Conservation (phyloP, 2,113 vertebrate species). For the Vombatus ursinus region DNA sequence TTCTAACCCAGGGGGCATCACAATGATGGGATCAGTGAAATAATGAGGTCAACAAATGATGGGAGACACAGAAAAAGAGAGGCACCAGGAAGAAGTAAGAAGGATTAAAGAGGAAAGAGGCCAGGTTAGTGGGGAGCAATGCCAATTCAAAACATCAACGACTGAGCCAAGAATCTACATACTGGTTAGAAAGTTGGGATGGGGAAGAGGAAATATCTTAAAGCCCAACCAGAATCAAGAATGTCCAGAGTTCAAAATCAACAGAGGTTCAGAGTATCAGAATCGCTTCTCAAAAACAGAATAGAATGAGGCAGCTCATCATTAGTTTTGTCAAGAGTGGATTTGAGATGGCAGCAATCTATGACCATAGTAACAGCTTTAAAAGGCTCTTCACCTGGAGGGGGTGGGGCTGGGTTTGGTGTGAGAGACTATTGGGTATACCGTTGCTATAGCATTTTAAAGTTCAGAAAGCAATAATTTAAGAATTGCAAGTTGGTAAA, state of each 20-base stretch:
- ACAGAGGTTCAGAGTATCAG: neutral
- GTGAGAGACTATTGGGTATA: neutral
- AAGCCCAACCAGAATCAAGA: neutral
- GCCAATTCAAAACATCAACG: neutral
- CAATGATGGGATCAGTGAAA: neutral
- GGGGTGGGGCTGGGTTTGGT: too few relatives aligned
- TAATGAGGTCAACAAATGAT: neutral
- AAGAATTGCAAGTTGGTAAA: neutral
- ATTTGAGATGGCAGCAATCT: neutral
- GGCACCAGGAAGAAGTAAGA: neutral
- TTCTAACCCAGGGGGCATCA: neutral
- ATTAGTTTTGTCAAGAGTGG: neutral
- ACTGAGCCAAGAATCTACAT: neutral
- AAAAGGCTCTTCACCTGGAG: neutral
- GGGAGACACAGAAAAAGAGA: neutral
- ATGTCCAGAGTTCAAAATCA: neutral
- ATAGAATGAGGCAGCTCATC: neutral
- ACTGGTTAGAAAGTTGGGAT: neutral
- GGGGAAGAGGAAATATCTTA: neutral
- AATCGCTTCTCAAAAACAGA: neutral
- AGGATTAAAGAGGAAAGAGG: neutral
- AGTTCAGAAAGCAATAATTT: neutral
- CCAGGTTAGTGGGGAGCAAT: neutral
- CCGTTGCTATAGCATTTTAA: constrained; percentile 7
- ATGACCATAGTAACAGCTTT: neutral